These are phyloP conservation scores for Brachionus plicatilis DNA, from an alignment of 1,140 invertebrate genomes.

Conservation along the genomic window DNA sequence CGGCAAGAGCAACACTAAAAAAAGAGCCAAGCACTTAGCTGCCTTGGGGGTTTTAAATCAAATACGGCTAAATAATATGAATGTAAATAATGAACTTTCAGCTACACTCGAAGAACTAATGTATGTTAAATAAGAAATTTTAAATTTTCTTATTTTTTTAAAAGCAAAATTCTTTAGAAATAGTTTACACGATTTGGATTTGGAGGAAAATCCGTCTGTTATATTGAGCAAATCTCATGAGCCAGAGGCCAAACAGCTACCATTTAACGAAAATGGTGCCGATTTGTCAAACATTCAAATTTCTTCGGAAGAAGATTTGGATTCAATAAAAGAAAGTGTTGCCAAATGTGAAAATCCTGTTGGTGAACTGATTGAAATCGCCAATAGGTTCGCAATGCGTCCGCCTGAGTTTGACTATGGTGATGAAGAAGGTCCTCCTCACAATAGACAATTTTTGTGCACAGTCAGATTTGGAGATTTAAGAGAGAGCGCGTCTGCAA, in stretches of 20 bases:
- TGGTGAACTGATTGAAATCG: conserved; percentile 38
- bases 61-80: not conserved
- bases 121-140: not conserved
- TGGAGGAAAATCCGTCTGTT: conserved; percentile 11
- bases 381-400: not conserved
- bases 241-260: not conserved
- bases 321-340: not conserved
- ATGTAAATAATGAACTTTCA: not conserved
- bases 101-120: not conserved
- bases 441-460: conserved; percentile 27
- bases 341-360: conserved; percentile 22
- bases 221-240: not conserved
- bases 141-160: not conserved
- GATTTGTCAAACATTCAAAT: conserved; percentile 4
- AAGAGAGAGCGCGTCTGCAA: not conserved
- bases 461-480: not conserved
- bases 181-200: not conserved
- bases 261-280: not conserved
- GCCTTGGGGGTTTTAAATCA: not conserved
- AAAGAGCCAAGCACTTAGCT: conserved; percentile 25
- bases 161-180: not conserved
- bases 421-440: conserved; percentile 28
- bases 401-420: conserved; percentile 32
- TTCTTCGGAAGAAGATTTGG: not conserved
- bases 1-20: conserved; percentile 6